These are phyloP conservation scores for Sebastes glaucus DNA, from an alignment of 2,797 vertebrate species.

Conservation along the genomic window DNA sequence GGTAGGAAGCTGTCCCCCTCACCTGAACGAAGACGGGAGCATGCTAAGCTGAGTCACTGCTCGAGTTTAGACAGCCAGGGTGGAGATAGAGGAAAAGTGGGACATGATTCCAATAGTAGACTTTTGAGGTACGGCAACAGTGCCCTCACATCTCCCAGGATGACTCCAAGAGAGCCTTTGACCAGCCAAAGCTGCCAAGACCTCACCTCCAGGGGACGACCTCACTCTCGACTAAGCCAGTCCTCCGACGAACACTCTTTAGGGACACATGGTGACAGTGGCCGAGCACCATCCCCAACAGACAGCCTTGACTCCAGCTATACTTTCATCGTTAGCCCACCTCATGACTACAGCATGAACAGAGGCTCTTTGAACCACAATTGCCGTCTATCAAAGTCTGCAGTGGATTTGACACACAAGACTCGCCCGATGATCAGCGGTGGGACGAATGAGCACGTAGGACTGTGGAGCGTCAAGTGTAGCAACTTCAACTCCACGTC, in stretches of 20 bases:
- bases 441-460: constrained; percentile 47
- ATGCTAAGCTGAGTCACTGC: constrained; percentile 31
- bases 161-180: constrained; percentile 50
- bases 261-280: constrained; percentile 65
- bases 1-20: constrained; percentile 54
- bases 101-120: constrained; percentile 38
- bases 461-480: constrained; percentile 51
- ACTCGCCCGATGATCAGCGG: constrained; percentile 60
- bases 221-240: constrained; percentile 72
- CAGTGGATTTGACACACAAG: constrained; percentile 75
- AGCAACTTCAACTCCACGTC: constrained; percentile 42
- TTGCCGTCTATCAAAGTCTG: constrained; percentile 76
- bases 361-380: constrained; percentile 65
- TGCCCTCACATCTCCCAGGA: constrained; percentile 37
- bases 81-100: constrained; percentile 29
- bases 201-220: constrained; percentile 63
- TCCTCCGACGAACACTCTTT: constrained; percentile 78
- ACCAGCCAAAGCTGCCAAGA: constrained; percentile 78
- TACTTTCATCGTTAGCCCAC: constrained; percentile 84
- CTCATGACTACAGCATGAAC: constrained; percentile 60
- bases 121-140: constrained; percentile 33
- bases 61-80: constrained; percentile 62
- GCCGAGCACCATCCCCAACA: constrained; percentile 78
- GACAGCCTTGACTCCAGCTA: constrained; percentile 86
- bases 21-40: constrained; percentile 52